Base-by-base conservation (phyloP, 2,888 invertebrate genomes). In the Lasioglossum marginatum region DNA sequence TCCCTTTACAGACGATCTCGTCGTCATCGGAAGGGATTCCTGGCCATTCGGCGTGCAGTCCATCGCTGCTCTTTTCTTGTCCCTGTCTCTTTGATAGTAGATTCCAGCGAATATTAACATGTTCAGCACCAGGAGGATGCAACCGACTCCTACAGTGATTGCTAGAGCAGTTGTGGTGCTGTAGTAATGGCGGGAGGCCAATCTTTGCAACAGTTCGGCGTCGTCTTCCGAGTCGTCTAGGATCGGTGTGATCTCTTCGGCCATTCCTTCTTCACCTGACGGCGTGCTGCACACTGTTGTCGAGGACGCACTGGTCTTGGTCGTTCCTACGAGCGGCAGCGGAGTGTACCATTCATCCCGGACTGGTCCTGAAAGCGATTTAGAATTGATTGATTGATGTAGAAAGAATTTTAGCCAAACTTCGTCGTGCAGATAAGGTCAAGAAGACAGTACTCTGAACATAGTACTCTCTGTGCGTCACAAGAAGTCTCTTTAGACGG, bases 31-130 rank as follows among this genome's bases (percentile, higher is more conserved):
- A 37, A 95, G 72, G n/a, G 94, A 90, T 92, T 96, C 91, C 91
- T 95, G 93, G n/a, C 92, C 93, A 78, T 93, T 93, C 31, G 93
- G 91, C 63, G 88, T 89, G 77, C 93, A 94, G 48, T 93, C 93
- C 91, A 93, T 93, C 14, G 92, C 93, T 12, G 93, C 94, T 57
- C 93, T 91, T 82, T 95, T 94, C 82, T 95, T 95, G 81, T 97
- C 96, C 2, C 97, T 95, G 57, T 97, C 97, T n/a, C 97, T 95
- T 93, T 97, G 97, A 90, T 97, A 96, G 94, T 97, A 97, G 91
- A 97, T 97, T 4, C 97, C 97, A 2, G 97, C 97, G 93, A 97
- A 97, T 88, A 97, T 97, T 83, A 97, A 95, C 96, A 97, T 97
- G 94, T 97, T 97, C 40, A 97, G 96, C 2, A 97, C 96, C 37